A percentile compares a stretch with the other conserved stretches of the same genome.
Evolutionary conservation across 2,113 vertebrate species (phyloP).

Genomic region (Nasalis larvatus): DNA sequence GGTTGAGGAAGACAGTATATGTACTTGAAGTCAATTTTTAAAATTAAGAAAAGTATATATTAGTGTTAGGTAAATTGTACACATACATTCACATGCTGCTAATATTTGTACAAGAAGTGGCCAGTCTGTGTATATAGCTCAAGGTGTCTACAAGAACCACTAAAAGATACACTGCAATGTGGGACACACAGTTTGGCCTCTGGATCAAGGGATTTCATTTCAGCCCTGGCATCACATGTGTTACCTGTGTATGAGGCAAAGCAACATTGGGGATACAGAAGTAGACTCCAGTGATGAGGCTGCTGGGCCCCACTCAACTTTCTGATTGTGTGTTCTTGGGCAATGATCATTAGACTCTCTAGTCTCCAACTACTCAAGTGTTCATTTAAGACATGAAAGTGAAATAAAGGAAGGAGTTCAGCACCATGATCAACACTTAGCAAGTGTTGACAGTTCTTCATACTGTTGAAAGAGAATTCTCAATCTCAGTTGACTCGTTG

Average conservation of each 20-base stretch:
- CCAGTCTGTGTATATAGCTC: background rate
- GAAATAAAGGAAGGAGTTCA: background rate
- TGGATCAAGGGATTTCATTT: no score
- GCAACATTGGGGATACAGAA: fast-evolving
- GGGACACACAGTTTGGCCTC: fast-evolving
- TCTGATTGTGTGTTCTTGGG: background rate
- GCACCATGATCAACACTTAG: background rate
- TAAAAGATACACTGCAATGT: background rate
- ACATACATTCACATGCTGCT: background rate
- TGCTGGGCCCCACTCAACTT: background rate
- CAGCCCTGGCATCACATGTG: fast-evolving
- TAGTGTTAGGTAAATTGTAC: background rate
- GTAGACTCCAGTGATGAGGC: no score
- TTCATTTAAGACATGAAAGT: fast-evolving
- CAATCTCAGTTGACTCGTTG: background rate
- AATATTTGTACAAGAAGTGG: background rate
- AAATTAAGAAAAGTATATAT: background rate
- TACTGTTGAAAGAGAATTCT: background rate
- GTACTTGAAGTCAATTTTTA: background rate
- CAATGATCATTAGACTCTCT: fast-evolving
- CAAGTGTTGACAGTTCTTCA: background rate
- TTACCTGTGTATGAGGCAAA: no score
- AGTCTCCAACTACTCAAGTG: background rate
- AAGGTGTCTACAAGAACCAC: background rate
- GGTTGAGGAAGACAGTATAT: background rate